Percentiles rank a stretch among this genome's conserved stretches.
Conservation (phyloP, 92 coral and sea anemone genomes). For the Anthopleura xanthogrammica region DNA sequence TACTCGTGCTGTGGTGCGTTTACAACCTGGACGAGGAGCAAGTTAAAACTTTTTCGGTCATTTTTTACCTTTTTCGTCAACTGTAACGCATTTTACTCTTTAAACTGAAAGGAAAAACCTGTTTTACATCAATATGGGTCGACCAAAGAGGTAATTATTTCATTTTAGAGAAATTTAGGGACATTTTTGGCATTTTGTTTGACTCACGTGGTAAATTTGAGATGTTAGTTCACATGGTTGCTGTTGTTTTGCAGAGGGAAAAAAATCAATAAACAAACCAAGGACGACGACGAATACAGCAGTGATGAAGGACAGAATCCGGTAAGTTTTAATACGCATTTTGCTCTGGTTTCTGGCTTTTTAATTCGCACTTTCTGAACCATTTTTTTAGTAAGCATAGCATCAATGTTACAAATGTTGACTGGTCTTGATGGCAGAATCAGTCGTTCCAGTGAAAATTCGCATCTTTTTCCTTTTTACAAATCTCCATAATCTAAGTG, state of each 20-base stretch:
- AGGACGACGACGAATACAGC: constrained; percentile 48
- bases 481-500: background rate
- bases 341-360: background rate
- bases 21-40: background rate
- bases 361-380: background rate
- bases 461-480: background rate
- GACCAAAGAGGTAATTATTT: constrained; percentile 60
- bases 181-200: background rate
- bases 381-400: background rate
- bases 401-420: background rate
- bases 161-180: background rate
- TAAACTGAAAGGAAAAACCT: background rate
- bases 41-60: background rate
- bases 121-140: constrained; percentile 40
- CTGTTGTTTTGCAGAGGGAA: constrained; percentile 36
- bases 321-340: constrained; percentile 37
- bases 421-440: background rate
- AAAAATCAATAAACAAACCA: constrained; percentile 37
- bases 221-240: background rate
- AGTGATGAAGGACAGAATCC: constrained; percentile 74
- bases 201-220: background rate
- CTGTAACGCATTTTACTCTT: background rate
- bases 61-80: background rate
- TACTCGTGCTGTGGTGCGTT: background rate
- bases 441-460: background rate